Evolutionary conservation across 2,888 invertebrate species (phyloP).

Genomic region (Scaptomyza tumidula): DNA sequence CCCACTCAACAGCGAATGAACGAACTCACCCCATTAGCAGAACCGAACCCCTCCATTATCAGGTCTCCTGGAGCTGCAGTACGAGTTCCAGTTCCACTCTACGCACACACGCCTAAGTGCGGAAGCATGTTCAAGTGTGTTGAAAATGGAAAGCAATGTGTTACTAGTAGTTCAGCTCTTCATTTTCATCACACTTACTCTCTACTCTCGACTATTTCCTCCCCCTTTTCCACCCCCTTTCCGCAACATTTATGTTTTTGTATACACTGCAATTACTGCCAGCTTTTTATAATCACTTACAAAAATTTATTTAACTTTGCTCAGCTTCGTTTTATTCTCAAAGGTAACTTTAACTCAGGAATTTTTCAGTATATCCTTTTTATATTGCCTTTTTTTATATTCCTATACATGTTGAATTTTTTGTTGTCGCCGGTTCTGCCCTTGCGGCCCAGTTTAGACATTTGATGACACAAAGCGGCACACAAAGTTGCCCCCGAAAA

Average conservation of each 20-base stretch:
- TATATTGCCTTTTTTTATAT: not conserved
- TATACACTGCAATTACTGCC: too few species aligned
- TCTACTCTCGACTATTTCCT: too few species aligned
- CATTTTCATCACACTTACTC: slow-evolving; percentile 3
- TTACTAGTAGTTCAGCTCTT: slow-evolving; percentile 34
- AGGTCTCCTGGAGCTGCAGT: slow-evolving; percentile 15
- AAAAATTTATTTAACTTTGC: slow-evolving; percentile 6
- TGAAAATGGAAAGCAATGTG: slow-evolving; percentile 72
- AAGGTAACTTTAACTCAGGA: too few species aligned
- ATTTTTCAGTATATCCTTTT: slow-evolving; percentile 15
- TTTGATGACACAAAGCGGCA: slow-evolving; percentile 60
- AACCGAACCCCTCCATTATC: slow-evolving; percentile 4
- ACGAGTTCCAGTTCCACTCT: slow-evolving; percentile 51
- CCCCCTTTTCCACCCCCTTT: too few species aligned
- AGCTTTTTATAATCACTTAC: too few species aligned
- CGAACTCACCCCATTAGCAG: slow-evolving; percentile 10
- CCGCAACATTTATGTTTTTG: too few species aligned
- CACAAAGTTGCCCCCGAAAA: slow-evolving; percentile 45
- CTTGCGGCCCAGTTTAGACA: slow-evolving; percentile 49
- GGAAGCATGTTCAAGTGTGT: slow-evolving; percentile 82
- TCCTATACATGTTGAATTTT: too few species aligned
- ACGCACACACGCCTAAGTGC: slow-evolving; percentile 76
- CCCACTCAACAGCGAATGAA: slow-evolving; percentile 28
- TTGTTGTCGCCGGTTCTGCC: slow-evolving; percentile 16
- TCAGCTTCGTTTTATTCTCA: not conserved